phyloP scores from a whole-genome alignment of 2,797 vertebrate species.

The Sebastolobus alascanus region DNA sequence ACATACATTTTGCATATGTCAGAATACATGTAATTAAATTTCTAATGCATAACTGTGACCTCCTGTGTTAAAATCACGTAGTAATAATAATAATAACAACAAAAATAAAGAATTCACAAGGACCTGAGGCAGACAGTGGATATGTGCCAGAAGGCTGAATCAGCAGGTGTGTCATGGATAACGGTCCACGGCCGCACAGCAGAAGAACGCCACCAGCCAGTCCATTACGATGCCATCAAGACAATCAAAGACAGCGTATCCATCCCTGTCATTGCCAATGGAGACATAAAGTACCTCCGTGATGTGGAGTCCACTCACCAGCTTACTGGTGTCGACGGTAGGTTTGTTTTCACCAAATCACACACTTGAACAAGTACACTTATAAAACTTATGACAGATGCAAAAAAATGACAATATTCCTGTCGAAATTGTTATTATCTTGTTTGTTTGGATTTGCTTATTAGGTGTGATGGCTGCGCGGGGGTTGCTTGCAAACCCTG shows the following conservation, averaged over 20 bases:
- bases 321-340: constrained; percentile 94
- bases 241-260: constrained; percentile 93
- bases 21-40: background rate
- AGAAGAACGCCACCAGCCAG: constrained; percentile 96
- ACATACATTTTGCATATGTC: too few relatives aligned
- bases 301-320: constrained; percentile 90
- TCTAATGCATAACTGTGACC: background rate
- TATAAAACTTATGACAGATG: background rate
- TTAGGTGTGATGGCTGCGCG: constrained; percentile 95
- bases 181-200: constrained; percentile 94
- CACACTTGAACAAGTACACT: background rate
- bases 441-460: constrained; percentile 17
- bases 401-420: background rate
- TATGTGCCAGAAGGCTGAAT: constrained; percentile 94
- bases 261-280: constrained; percentile 94
- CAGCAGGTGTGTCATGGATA: constrained; percentile 96
- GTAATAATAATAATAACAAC: background rate
- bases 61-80: background rate
- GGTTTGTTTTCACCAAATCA: constrained; percentile 24
- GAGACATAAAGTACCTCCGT: constrained; percentile 91
- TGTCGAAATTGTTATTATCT: background rate
- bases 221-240: constrained; percentile 95
- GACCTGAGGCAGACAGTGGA: constrained; percentile 93
- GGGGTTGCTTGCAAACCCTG: constrained; percentile 94
- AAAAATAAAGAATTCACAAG: constrained; percentile 86